Evolutionary conservation across 2,888 invertebrate genomes (phyloP), one percentile per base, ranked within the genome.

Genomic region (Ypsolopha sequella): DNA sequence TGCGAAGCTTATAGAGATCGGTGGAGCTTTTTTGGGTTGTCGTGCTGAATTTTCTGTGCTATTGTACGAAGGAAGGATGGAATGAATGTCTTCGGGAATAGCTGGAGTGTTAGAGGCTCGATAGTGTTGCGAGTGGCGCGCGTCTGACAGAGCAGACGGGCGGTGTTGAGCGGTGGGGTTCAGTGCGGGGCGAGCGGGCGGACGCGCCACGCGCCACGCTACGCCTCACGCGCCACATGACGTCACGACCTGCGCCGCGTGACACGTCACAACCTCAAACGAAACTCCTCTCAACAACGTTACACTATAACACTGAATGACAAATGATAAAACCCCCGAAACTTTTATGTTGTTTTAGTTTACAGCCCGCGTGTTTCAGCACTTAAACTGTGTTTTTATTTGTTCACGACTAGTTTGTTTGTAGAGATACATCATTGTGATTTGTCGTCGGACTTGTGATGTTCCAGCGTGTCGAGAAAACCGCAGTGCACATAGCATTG

Each of bases 161-260:
- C 45, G 41, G 49, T 43, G 24, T 24, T 24, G 24, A 24, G 24
- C 24, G 24, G 24, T 24, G 24, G 24, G 36, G 45, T 53, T 59
- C 67, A 67, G 70, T 67, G 52, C 58, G 59, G 58, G 63, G 65
- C 56, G 60, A 55, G 61, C 53, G 55, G 60, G 62, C 65, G 61
- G 51, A 53, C 61, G 54, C 58, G 61, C 58, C 61, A 64, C 59
- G 57, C 55, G 58, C 54, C 56, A 54, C 48, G 52, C 54, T 54
- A 56, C 53, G 39, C 39, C 11, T 39, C 10, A 43, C 43, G 14
- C 11, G 13, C 13, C 43, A 14, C 43, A 14, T 14, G 54, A 55
- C 43, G 6, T 14, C 43, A 14, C 13, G 54, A 55, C 43, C 13
- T 14, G 13, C 41, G 43, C 54, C 56, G 52, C 63, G 60, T 63